These are phyloP conservation scores for Himalopsyche japonica DNA, from an alignment of 2,888 invertebrate species.

Conservation along the genomic window DNA sequence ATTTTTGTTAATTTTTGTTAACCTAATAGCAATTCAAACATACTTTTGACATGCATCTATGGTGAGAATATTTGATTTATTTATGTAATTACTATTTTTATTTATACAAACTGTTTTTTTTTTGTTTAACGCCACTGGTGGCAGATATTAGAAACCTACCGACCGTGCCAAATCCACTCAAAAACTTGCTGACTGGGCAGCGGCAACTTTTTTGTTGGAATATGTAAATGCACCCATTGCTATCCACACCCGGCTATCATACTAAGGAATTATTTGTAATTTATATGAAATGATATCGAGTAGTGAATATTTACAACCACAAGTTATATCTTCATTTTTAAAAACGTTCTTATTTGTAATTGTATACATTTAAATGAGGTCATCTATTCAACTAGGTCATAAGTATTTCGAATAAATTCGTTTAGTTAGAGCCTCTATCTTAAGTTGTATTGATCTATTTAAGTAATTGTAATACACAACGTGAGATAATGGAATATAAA, in stretches of 20 bases:
- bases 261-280: not conserved
- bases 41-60: no score
- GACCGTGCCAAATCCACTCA: constrained; percentile 48
- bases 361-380: no score
- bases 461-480: no score
- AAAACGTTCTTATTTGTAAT: not conserved
- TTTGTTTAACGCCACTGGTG: not conserved
- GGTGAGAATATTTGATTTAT: no score
- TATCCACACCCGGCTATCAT: not conserved
- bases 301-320: not conserved
- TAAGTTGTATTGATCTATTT: no score
- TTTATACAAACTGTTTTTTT: not conserved
- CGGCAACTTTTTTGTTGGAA: constrained; percentile 40
- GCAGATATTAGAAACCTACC: constrained; percentile 36
- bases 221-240: constrained; percentile 32
- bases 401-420: no score
- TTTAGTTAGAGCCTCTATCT: no score
- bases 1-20: no score
- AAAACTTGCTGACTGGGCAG: constrained; percentile 48
- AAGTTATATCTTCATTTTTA: not conserved
- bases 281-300: not conserved
- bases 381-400: no score
- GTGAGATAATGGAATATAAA: no score
- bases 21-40: no score
- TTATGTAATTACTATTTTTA: not conserved